Percentiles rank a stretch among this genome's conserved stretches.
Conservation (phyloP, 2,797 vertebrate genomes). For the Pampus argenteus region DNA sequence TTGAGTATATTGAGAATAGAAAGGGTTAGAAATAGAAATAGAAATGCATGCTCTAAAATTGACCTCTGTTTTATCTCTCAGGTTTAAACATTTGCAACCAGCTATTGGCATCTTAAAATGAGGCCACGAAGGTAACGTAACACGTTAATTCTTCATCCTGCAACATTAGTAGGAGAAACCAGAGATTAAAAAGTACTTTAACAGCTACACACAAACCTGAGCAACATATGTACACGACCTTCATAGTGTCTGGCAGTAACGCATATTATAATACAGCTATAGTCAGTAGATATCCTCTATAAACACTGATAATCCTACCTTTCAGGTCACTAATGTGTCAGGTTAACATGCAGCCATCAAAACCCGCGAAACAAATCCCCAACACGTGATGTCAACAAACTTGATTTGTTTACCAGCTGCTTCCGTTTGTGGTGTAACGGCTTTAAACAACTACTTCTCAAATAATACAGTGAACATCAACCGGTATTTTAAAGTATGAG, state of each 20-base stretch:
- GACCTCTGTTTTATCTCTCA: not conserved
- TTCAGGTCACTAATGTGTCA: rapidly evolving
- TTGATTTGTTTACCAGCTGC: not conserved
- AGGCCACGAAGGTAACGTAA: not conserved
- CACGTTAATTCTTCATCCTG: not conserved
- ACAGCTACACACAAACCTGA: not conserved
- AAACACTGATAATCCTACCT: not conserved
- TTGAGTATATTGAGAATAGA: no score
- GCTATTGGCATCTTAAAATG: not conserved
- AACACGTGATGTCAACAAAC: constrained; percentile 21
- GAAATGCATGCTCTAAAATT: not conserved
- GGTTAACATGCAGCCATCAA: not conserved
- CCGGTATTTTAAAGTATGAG: no score
- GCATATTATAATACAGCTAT: not conserved
- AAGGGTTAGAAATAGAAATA: no score
- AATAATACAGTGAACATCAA: no score
- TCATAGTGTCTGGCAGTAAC: not conserved
- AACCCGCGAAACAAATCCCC: constrained; percentile 7
- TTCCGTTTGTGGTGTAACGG: not conserved
- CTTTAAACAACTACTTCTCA: no score
- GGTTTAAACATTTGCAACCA: not conserved
- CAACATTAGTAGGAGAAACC: not conserved
- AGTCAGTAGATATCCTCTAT: not conserved
- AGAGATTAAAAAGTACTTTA: not conserved
- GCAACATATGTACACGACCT: not conserved